Base-by-base conservation (phyloP, 64 coral and sea anemone species). In the Montipora capricornis region DNA sequence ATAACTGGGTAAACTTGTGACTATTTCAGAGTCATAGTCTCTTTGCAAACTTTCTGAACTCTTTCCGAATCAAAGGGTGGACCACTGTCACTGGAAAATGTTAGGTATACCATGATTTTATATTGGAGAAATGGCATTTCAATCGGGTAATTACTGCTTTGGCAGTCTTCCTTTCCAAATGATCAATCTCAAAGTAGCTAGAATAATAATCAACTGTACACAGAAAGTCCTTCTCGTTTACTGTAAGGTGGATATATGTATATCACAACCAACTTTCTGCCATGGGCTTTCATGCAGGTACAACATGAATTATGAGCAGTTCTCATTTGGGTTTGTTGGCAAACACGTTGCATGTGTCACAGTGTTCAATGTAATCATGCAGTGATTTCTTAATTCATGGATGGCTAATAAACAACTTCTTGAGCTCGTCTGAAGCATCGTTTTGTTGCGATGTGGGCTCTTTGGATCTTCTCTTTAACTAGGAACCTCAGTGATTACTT, bases 221-320 rank as follows among this genome's bases (percentile, higher is more conserved):
- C 12, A 87, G 83, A 47, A 29, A 73, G 26, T 68, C 66, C 59
- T 89, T 89, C 57, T 69, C 83, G 22, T 87, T 20, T 29, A 29
- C 29, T 29, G 1, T 17, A 87, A 87, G 45, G 83, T 87, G 66
- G 37, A 87, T 29, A 29, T 29, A 29, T 29, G 29, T 62, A 73
- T 26, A n/a, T 87, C 83, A 68, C 83, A 87, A 68, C 57, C 83
- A 48, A 87, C 37, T 87, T 68, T 87, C 67, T 73, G 66, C 83
- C 83, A 87, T 10, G 83, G 52, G 52, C 52, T 0, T 55, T 55
- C 29, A 1, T 29, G 29, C 52, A 55, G 52, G 52, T 62, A 83
- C 67, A 6, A 12, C 60, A 68, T 87, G 66, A 68, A n/a, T 9
- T 48, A 87, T 87, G 50, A 87, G 83, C 26, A 37, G 83, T 69